A percentile compares a stretch with the other conserved stretches of the same genome.
Evolutionary conservation across 2,888 invertebrate species (phyloP).

Genomic region (Metallyticus violacea): DNA sequence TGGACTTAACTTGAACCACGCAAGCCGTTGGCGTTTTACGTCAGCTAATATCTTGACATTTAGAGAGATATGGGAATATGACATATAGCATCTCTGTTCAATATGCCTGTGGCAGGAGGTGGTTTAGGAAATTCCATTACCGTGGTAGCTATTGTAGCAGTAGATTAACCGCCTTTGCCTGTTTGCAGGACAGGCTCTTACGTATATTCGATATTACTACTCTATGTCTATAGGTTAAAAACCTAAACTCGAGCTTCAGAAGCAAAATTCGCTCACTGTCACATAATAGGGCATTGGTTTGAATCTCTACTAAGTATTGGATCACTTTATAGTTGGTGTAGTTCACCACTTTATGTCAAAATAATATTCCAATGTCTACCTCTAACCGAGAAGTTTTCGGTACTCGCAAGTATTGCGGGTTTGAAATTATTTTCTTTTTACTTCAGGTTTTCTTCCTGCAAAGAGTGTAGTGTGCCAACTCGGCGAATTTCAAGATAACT

Average conservation of each 20-base stretch:
- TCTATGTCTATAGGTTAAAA: neutral
- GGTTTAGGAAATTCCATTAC: neutral
- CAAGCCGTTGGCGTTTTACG: neutral
- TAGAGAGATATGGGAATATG: neutral
- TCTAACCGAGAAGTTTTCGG: no score
- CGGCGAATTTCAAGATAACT: no score
- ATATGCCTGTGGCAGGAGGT: neutral
- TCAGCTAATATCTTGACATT: neutral
- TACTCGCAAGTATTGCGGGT: no score
- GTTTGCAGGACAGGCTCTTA: neutral
- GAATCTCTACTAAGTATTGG: no score
- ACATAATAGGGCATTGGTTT: neutral
- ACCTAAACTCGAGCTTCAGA: neutral
- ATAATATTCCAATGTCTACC: no score
- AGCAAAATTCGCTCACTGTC: neutral
- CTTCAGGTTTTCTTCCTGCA: no score
- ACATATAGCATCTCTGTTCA: neutral
- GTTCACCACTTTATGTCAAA: no score
- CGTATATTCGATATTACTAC: neutral
- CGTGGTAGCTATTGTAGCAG: neutral
- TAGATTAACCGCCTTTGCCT: neutral
- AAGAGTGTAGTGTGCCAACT: no score
- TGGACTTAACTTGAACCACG: neutral
- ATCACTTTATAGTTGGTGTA: no score
- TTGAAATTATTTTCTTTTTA: no score